Conservation (phyloP, 2,113 vertebrate species). For the Poeciliopsis occidentalis region DNA sequence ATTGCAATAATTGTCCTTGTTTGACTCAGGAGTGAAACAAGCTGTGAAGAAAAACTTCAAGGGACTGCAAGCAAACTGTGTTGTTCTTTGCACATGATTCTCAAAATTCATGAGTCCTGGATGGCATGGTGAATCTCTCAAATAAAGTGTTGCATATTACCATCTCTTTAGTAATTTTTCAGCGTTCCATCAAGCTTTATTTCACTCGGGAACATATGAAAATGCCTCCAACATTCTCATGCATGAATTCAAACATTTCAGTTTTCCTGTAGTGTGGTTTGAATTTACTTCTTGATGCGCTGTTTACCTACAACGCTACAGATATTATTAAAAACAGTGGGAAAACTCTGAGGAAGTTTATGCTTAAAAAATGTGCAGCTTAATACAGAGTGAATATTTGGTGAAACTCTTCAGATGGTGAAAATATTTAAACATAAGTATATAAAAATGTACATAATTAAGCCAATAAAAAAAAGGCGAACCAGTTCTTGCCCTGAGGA, state of each 20-base stretch:
- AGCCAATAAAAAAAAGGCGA: background rate
- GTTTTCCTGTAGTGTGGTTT: background rate
- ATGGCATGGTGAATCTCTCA: background rate
- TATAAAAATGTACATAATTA: background rate
- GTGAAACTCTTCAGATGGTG: background rate
- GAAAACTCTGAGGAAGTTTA: background rate
- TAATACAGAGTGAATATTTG: background rate
- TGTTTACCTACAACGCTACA: background rate
- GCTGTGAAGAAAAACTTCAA: too few species aligned
- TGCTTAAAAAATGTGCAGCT: background rate
- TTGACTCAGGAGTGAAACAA: too few species aligned
- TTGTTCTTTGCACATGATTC: background rate
- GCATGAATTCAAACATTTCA: background rate
- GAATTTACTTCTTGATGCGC: background rate
- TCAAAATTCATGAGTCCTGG: background rate
- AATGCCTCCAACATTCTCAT: background rate
- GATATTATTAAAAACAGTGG: background rate
- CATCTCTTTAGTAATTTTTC: background rate
- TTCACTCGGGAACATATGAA: background rate
- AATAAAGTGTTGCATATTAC: background rate
- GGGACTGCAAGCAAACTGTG: background rate
- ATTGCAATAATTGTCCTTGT: too few species aligned
- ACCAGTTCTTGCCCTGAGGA: slow-evolving; percentile 17
- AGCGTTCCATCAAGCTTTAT: background rate
- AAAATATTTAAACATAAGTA: background rate